Conservation (phyloP, 2,888 invertebrate species). For the Drosophila paucipuncta region DNA sequence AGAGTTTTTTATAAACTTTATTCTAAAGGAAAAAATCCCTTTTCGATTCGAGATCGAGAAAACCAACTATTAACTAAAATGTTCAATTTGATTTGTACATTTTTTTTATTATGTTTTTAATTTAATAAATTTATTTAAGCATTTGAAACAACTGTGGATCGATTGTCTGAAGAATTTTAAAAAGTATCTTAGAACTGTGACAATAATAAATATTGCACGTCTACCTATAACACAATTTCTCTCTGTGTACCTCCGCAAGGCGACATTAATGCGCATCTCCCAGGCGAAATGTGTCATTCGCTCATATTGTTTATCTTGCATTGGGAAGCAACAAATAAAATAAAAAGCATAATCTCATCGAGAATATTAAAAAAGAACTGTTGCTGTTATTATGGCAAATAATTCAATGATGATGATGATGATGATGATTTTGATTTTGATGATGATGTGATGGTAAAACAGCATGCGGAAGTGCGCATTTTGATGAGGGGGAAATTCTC, state of each 20-base stretch:
- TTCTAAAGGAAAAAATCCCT: background rate
- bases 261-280: background rate
- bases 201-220: too few species aligned
- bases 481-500: slow-evolving; percentile 49
- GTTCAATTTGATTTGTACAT: too few species aligned
- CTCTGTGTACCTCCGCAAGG: background rate
- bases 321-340: background rate
- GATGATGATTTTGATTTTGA: background rate
- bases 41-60: background rate
- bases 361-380: slow-evolving; percentile 39
- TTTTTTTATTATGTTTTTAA: too few species aligned
- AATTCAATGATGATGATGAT: slow-evolving; percentile 19
- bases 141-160: background rate
- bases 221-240: background rate
- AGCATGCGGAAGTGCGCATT: slow-evolving; percentile 77
- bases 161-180: background rate
- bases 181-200: background rate
- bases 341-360: slow-evolving; percentile 23
- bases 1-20: too few species aligned
- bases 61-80: too few species aligned
- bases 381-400: slow-evolving; percentile 41
- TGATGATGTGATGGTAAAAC: slow-evolving; percentile 29
- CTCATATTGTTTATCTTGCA: background rate
- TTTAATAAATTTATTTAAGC: background rate
- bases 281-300: background rate